These are phyloP conservation scores for Lamellibrachia columna DNA, from an alignment of 2,888 invertebrate species.

Conservation along the genomic window DNA sequence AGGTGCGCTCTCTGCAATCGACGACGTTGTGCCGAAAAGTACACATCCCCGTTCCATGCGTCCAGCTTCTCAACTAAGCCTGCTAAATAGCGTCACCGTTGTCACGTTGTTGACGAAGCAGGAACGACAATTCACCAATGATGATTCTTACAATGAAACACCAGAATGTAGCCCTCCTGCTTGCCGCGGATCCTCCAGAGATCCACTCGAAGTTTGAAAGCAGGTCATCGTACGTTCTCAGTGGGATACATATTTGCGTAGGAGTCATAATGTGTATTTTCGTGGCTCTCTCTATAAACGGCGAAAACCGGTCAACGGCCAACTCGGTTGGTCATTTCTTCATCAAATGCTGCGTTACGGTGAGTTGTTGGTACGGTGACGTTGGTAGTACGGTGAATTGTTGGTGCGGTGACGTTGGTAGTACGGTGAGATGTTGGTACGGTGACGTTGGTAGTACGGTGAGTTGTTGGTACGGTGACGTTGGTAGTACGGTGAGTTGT, in stretches of 20 bases:
- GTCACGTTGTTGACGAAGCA: not conserved
- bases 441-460: too few relatives aligned
- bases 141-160: not conserved
- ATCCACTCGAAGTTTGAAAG: not conserved
- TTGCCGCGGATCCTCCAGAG: not conserved
- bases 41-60: too few relatives aligned
- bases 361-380: not conserved
- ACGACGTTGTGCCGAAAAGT: too few relatives aligned
- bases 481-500: too few relatives aligned
- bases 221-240: not conserved
- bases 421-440: too few relatives aligned
- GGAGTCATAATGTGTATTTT: not conserved
- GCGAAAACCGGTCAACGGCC: not conserved
- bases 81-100: not conserved
- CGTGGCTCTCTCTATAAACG: not conserved
- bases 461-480: too few relatives aligned
- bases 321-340: not conserved
- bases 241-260: not conserved
- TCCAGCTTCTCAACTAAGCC: not conserved
- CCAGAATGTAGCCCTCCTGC: not conserved
- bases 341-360: not conserved
- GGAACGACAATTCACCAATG: not conserved
- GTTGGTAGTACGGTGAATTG: not conserved
- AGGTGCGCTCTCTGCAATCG: too few relatives aligned
- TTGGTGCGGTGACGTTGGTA: not conserved